Evolutionary conservation across 2,888 invertebrate species (phyloP), one percentile per base, ranked within the genome.

Genomic region (Sisyra terminalis): DNA sequence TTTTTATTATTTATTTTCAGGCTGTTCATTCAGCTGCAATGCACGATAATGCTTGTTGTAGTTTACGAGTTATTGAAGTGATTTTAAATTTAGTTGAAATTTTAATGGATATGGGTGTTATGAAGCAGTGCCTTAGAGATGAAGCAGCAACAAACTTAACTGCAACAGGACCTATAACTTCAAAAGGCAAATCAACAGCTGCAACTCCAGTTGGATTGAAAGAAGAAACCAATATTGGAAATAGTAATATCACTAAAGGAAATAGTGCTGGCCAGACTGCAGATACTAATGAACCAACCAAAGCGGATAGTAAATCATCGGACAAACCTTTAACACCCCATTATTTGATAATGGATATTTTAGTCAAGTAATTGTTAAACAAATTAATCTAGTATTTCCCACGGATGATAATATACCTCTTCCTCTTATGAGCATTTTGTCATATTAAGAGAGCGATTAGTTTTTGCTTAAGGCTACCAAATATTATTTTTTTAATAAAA

Each of bases 81-180:
- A 84, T 94, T 53, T 64, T 98, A 13, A 94, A 93, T 59, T 70
- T 97, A 43, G 75, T 94, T 4, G 94, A 96, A 56, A 74, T 92
- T 0, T 63, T 98, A 2, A 75, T 97, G 64, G 90, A 94, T 54
- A 78, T 94, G 60, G 89, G 88, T 1, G 80, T 92, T 0, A 65
- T 86, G 46, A 83, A 80, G 52, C 65, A 66, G 47, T 64, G 63
- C 44, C 52, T 64, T 5, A 56, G 66, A 16, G 67, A 68, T 2
- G 73, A 76, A 46, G 69, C 69, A 2, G 44, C 57, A 11, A 50
- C 54, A 3, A 53, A 47, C 17, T 45, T 48, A 5, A 51, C 44
- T 3, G 9, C 8, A 9, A 37, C 37, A n/a, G 9, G 11, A 37
- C 16, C 7, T 18, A 24, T 7, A 24, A 24, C 24, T 24, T 24